Evolutionary conservation across 2,113 vertebrate species (phyloP).

Genomic region (Bos javanicus): DNA sequence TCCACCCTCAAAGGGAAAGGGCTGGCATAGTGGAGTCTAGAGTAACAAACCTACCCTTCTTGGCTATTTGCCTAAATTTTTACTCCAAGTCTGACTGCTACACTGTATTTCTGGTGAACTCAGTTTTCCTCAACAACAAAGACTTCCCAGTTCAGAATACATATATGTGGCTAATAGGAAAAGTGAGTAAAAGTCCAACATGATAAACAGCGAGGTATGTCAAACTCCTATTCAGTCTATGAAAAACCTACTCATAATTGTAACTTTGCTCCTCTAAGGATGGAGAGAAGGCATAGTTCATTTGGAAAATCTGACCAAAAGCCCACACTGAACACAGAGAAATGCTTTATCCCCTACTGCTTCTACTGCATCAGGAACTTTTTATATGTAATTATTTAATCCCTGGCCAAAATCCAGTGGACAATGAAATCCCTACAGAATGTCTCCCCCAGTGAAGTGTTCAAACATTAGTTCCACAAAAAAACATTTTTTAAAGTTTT

Average conservation of each 20-base stretch:
- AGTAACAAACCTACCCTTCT: slow-evolving; percentile 30
- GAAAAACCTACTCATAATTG: slow-evolving; percentile 68
- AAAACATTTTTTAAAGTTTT: slow-evolving; percentile 46
- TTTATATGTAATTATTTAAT: slow-evolving; percentile 64
- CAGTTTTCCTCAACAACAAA: slow-evolving; percentile 63
- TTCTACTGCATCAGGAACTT: slow-evolving; percentile 36
- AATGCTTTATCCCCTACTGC: slow-evolving; percentile 58
- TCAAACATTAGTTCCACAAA: slow-evolving; percentile 44
- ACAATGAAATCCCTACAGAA: slow-evolving; percentile 61
- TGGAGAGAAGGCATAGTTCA: slow-evolving; percentile 53
- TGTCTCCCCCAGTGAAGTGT: slow-evolving; percentile 16
- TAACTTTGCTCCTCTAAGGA: slow-evolving; percentile 57
- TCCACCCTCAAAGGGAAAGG: background rate
- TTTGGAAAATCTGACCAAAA: slow-evolving; percentile 68
- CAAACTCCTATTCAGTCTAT: slow-evolving; percentile 54
- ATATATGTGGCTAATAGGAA: slow-evolving; percentile 55
- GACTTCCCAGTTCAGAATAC: slow-evolving; percentile 63
- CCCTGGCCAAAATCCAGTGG: slow-evolving; percentile 15
- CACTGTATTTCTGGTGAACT: slow-evolving; percentile 54
- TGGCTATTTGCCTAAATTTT: slow-evolving; percentile 58
- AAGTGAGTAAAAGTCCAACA: slow-evolving; percentile 54
- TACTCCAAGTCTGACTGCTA: slow-evolving; percentile 57
- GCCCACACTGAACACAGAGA: slow-evolving; percentile 61
- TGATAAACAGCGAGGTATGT: slow-evolving; percentile 63
- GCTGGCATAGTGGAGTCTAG: background rate